Evolutionary conservation across 1,140 invertebrate species (phyloP).

Genomic region (Drosophila azteca): DNA sequence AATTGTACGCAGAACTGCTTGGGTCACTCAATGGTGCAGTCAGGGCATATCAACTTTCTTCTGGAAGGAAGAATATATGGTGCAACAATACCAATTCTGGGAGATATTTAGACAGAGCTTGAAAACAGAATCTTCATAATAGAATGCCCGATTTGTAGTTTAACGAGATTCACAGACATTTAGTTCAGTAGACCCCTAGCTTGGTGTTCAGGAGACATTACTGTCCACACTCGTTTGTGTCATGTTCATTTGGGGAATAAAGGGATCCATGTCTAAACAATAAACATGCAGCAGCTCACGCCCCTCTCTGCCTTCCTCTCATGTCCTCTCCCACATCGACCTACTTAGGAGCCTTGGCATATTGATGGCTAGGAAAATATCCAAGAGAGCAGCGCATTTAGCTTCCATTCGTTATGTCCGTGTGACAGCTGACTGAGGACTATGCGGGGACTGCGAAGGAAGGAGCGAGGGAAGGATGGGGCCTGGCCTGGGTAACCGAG

Average conservation of each 20-base stretch:
- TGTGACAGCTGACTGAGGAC: slow-evolving; percentile 42
- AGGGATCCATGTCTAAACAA: slow-evolving; percentile 48
- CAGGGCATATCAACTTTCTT: too few relatives aligned
- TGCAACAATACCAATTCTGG: too few relatives aligned
- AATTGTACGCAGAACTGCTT: too few relatives aligned
- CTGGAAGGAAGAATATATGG: too few relatives aligned
- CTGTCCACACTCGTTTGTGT: slow-evolving; percentile 37
- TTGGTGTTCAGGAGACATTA: slow-evolving; percentile 1
- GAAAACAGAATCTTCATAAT: too few relatives aligned
- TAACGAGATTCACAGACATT: too few relatives aligned
- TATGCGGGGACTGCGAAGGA: background rate
- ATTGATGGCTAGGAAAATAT: slow-evolving; percentile 66
- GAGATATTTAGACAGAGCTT: too few relatives aligned
- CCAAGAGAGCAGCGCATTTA: slow-evolving; percentile 52
- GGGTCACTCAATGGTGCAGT: too few relatives aligned
- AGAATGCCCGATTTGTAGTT: too few relatives aligned
- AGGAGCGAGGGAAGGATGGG: background rate
- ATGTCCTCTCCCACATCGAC: slow-evolving; percentile 32
- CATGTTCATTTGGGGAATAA: slow-evolving; percentile 31
- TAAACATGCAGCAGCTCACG: slow-evolving; percentile 38
- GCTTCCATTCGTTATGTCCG: slow-evolving; percentile 56
- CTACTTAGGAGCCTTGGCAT: slow-evolving; percentile 52
- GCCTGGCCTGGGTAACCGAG: slow-evolving; percentile 17
- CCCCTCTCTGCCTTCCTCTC: too few relatives aligned
- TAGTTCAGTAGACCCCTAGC: too few relatives aligned